A percentile compares a stretch with the other conserved stretches of the same genome.
Conservation (phyloP, 2,113 vertebrate species). For the Uropsilus gracilis region DNA sequence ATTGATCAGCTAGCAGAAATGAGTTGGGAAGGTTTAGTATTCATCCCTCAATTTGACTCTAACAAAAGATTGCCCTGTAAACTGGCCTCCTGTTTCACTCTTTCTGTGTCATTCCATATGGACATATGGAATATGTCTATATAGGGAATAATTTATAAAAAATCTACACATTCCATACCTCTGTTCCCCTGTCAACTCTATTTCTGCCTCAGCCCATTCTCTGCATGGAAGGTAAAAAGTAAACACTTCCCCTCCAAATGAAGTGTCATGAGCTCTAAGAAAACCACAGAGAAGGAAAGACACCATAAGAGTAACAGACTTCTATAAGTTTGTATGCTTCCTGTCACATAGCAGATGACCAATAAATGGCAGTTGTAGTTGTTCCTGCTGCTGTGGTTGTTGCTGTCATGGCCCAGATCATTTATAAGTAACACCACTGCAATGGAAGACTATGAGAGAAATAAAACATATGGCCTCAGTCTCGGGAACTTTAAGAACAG, state of each 20-base stretch:
- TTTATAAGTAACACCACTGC: background rate
- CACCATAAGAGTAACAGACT: background rate
- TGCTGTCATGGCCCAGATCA: background rate
- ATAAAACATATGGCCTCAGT: background rate
- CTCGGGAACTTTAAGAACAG: background rate
- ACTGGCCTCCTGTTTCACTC: background rate
- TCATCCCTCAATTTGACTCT: background rate
- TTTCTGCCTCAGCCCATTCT: background rate
- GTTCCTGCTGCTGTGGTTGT: background rate
- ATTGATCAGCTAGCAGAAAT: background rate
- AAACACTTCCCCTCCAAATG: background rate
- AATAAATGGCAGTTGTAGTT: background rate
- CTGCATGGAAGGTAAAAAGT: background rate
- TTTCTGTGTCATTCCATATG: background rate
- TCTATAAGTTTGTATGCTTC: background rate
- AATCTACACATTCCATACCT: background rate
- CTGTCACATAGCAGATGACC: background rate
- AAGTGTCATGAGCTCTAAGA: background rate
- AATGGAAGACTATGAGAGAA: background rate
- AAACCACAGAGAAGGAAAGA: slow-evolving; percentile 35
- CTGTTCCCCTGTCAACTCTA: no score
- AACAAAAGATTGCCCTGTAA: background rate
- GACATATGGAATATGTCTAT: background rate
- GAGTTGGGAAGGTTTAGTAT: background rate
- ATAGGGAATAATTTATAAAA: background rate